Base-by-base conservation (phyloP, 2,797 vertebrate species). In the Eutrigla gurnardus region DNA sequence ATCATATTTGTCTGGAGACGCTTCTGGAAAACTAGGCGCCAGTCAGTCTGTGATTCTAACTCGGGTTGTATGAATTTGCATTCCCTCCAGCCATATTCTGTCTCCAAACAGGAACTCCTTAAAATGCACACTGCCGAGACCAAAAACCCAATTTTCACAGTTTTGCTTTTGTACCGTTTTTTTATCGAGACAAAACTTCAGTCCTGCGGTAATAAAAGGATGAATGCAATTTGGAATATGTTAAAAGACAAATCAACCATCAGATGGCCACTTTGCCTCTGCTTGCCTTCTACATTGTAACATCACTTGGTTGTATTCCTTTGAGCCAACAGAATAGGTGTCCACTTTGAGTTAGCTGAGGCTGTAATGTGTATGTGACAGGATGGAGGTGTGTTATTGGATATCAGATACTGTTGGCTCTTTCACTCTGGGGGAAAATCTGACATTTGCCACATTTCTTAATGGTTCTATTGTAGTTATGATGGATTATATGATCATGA, bases 401-500 rank as follows among this genome's bases (percentile, higher is more conserved):
- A n/a, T 47, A 40, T 47, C 50, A 75, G 18, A 75, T 42, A 55
- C 15, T 5, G n/a, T n/a, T 60, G 53, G 15, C n/a, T 64, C 47
- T 54, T 54, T 65, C 66, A 70, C 50, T 68, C 58, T 50, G 11
- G 45, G 18, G 32, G 4, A 43, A 15, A 36, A 52, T 18, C 18
- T 42, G 18, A 58, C 39, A 72, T 72, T 66, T 45, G 52, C 25
- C 36, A 55, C 47, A 64, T 70, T 40, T 59, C 4, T 8, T 63
- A 32, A 52, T 59, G 17, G 53, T 13, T 49, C 47, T 25, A 9
- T 42, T 54, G 13, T 7, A 17, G 46, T 47, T 65, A 65, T 75
- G 45, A 70, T 54, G 18, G 35, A 68, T 63, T 67, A 45, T 67
- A 32, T 50, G 18, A 11, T 73, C 7, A 18, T 32, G 45, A 46